Base-by-base conservation (phyloP, 2,888 invertebrate genomes). In the Dasypolia templi region DNA sequence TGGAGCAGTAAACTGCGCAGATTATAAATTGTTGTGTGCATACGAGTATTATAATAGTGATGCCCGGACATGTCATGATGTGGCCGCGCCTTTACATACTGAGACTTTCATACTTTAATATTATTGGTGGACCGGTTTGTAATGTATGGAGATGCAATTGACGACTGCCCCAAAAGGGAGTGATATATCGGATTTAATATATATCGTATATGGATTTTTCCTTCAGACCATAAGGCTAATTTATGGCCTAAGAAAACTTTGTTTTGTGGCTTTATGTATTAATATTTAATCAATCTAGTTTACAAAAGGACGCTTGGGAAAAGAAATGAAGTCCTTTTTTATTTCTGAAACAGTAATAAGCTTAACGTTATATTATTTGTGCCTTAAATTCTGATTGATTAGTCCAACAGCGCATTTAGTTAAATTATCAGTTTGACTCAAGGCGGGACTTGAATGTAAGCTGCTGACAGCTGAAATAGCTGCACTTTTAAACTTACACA, bases 61-160 rank as follows among this genome's bases (percentile, higher is more conserved):
- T n/a, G 44, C 55, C 35, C 55, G 61, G 49, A 75, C 55, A 72
- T 76, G 66, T 72, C 55, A 72, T 76, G 66, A 75, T 69, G 71
- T 66, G 55, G 5, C 56, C 56, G 70, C 61, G 53, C 61, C 75
- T 65, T 81, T 55, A 80, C 39, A 71, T 81, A 66, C 69, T 80
- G 3, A 59, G 19, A 55, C 51, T 67, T 70, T 67, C n/a, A 53
- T 64, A 56, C n/a, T 67, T 78, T 46, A 67, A 59, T 70, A 51
- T 42, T 29, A 32, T 53, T 81, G 26, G 22, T 39, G 44, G 19
- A 53, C 64, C n/a, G 2, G 9, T n/a, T 59, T 69, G 32, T 17
- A 65, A 62, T 81, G 44, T 39, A 66, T 29, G 53, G 42, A 55
- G 29, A 46, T 63, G 68, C 51, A 55, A 51, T 73, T 81, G 19